Percentiles rank a stretch among this genome's conserved stretches.
Evolutionary conservation across 2,797 vertebrate species (phyloP).

Genomic region (Nasua narica): DNA sequence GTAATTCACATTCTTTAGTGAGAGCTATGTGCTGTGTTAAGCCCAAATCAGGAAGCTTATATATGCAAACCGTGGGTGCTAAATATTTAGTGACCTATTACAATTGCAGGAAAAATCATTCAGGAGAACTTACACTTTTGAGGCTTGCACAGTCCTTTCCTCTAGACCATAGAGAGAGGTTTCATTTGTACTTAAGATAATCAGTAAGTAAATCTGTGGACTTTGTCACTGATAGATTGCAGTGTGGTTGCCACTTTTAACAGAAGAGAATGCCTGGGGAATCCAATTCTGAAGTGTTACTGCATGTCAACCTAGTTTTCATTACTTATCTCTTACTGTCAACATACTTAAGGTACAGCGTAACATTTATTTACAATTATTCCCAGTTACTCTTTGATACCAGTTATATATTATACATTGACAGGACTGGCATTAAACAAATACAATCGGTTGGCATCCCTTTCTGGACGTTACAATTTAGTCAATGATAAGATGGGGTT

Average conservation of each 20-base stretch:
- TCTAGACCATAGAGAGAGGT: not conserved
- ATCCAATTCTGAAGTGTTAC: not conserved
- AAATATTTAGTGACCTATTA: not conserved
- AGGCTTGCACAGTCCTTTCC: not conserved
- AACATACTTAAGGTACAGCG: conserved; percentile 23
- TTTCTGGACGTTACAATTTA: conserved; percentile 67
- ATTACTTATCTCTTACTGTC: conserved; percentile 15
- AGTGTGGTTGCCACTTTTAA: not conserved
- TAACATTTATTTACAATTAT: conserved; percentile 77
- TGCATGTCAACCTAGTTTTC: not conserved
- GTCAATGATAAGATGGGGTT: conserved; percentile 62
- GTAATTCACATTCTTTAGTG: not conserved
- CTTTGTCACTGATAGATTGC: not conserved
- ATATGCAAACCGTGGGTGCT: not conserved
- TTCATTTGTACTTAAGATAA: not conserved
- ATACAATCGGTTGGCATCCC: conserved; percentile 51
- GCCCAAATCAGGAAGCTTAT: not conserved
- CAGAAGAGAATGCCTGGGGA: not conserved
- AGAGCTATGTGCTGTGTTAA: not conserved
- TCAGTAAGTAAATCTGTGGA: not conserved
- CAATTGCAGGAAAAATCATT: conserved; percentile 10
- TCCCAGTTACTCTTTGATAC: conserved; percentile 57
- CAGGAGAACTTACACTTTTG: not conserved
- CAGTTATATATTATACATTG: conserved; percentile 56
- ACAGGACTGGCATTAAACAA: not conserved